These are phyloP conservation scores for Emydura subglobosa DNA, from an alignment of 2,113 vertebrate genomes.

Conservation along the genomic window DNA sequence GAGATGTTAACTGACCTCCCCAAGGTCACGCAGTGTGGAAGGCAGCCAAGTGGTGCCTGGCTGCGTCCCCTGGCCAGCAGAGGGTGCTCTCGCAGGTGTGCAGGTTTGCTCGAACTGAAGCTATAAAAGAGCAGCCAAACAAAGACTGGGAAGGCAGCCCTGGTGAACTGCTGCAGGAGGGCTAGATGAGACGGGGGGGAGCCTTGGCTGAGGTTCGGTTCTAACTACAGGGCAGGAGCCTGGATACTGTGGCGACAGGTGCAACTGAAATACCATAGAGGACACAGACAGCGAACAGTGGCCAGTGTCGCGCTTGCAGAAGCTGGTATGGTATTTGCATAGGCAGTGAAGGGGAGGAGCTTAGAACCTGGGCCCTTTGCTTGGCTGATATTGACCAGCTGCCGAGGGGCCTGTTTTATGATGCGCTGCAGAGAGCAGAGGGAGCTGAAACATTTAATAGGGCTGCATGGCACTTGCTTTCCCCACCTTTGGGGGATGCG, in stretches of 20 bases:
- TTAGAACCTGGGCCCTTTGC: background rate
- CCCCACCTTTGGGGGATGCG: background rate
- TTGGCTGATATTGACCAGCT: background rate
- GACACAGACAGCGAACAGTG: background rate
- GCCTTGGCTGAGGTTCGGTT: background rate
- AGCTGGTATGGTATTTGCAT: background rate
- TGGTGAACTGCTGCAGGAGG: rapidly evolving
- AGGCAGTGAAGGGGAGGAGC: background rate
- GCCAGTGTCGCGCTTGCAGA: background rate
- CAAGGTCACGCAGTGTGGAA: background rate
- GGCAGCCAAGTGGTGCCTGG: background rate
- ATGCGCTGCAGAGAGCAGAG: background rate
- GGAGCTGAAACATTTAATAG: background rate
- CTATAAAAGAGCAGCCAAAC: background rate
- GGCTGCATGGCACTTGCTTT: background rate
- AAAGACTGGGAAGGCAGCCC: background rate
- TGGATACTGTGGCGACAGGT: background rate
- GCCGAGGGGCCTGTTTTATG: background rate
- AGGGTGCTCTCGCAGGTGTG: background rate
- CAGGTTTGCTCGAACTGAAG: background rate
- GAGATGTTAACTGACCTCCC: background rate
- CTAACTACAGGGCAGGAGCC: background rate
- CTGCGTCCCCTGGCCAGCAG: background rate
- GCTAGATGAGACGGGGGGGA: background rate
- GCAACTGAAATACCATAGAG: background rate